Evolutionary conservation across 2,113 vertebrate genomes (phyloP).

Genomic region (Cygnus atratus): DNA sequence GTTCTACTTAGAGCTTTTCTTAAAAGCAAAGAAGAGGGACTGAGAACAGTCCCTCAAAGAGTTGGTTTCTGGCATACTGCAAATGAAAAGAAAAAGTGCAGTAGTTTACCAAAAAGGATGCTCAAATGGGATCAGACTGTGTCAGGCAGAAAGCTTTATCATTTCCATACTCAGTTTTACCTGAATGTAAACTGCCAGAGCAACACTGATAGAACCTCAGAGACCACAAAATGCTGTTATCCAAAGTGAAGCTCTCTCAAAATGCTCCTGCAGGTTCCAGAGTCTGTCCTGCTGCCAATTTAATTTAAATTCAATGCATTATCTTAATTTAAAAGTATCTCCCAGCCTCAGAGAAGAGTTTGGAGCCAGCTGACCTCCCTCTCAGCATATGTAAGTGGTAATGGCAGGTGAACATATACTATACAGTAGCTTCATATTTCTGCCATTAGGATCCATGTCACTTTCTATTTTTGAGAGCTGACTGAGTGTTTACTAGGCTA

Average conservation of each 20-base stretch:
- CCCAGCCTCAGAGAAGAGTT: background rate
- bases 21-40: background rate
- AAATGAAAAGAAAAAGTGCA: background rate
- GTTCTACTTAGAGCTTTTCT: background rate
- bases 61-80: background rate
- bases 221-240: background rate
- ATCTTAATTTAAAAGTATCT: slow-evolving; percentile 17
- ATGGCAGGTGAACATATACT: slow-evolving; percentile 42
- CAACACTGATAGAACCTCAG: background rate
- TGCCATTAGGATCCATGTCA: background rate
- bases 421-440: slow-evolving; percentile 50
- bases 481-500: slow-evolving; percentile 19
- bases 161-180: background rate
- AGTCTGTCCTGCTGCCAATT: background rate
- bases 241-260: background rate
- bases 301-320: background rate
- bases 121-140: background rate
- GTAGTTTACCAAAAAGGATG: background rate
- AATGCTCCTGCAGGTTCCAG: background rate
- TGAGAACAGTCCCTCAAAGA: background rate
- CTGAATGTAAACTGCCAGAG: background rate
- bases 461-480: slow-evolving; percentile 62
- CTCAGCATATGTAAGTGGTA: slow-evolving; percentile 37
- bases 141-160: background rate
- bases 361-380: slow-evolving; percentile 5